Conservation (phyloP, 2,888 invertebrate species). For the Oxycera nigricornis region DNA sequence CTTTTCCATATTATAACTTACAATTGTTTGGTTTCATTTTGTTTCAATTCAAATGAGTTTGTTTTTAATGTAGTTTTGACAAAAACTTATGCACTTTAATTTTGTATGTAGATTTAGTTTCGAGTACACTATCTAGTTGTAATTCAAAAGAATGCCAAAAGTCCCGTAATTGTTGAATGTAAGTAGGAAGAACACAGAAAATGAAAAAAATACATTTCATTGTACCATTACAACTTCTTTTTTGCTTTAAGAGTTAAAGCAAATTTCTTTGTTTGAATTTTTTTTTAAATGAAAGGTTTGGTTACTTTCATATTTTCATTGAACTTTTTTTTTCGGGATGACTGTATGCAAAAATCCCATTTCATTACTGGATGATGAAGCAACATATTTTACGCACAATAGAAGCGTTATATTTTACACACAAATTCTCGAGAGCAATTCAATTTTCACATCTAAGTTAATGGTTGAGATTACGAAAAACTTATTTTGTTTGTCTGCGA, state of each 20-base stretch:
- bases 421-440: neutral
- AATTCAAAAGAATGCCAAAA: neutral
- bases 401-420: neutral
- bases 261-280: neutral
- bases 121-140: conserved; percentile 1
- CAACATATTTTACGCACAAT: neutral
- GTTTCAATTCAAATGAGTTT: neutral
- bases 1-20: conserved; percentile 12
- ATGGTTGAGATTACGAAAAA: too few relatives aligned
- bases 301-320: neutral
- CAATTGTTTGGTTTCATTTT: conserved; percentile 1
- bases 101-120: neutral
- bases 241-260: neutral
- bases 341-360: conserved; percentile 42
- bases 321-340: neutral
- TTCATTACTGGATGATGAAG: neutral
- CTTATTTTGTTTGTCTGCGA: too few relatives aligned
- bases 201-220: conserved; percentile 37
- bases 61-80: conserved; percentile 9
- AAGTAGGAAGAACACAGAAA: conserved; percentile 44
- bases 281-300: neutral
- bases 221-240: conserved; percentile 3
- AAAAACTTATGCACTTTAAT: conserved; percentile 1
- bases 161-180: neutral
- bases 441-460: neutral